Base-by-base conservation (phyloP, 2,888 invertebrate genomes). In the Drosophila leonis region DNA sequence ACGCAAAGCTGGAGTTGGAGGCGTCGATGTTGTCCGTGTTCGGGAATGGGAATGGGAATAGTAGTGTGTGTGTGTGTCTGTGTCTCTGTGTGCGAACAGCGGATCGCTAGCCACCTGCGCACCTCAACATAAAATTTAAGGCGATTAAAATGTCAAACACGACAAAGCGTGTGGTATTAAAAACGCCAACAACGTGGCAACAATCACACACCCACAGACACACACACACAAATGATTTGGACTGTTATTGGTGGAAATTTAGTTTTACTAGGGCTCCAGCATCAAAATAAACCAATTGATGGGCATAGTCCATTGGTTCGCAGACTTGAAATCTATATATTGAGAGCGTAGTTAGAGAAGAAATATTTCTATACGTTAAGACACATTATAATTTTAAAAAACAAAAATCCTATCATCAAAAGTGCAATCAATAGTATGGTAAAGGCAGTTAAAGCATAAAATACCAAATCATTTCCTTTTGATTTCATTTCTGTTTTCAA, bases 141-240 rank as follows among this genome's bases (percentile, higher is more conserved):
- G 88, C 91, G 91, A 90, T 90, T 90, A 91, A 90, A 90, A 90
- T 91, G 90, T 90, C 89, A 90, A 91, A 91, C 88, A 90, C 88
- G 88, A 80, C 90, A 90, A 90, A 90, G 88, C 84, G 81, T 83
- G 81, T 73, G 82, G 88, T 68, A 87, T 84, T 89, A 89, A 90
- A 89, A 85, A 76, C 75, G 81, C 82, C 90, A 88, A 75, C 85
- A 85, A 73, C 75, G 78, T 77, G 81, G 75, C 75, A 74, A 76
- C 83, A 77, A 66, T 66, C 67, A 71, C 64, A 55, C 42, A 52
- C 75, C 56, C 46, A 54, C 49, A 64, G 13, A 56, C 41, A 41
- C 18, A 59, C 59, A 60, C 33, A 65, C 44, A 51, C 5, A 49
- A 10, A 48, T 39, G 49, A 24, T 35, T 51, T 18, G 61, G 35